Percentiles rank a stretch among this genome's conserved stretches.
These are phyloP conservation scores for Campoplex capitator DNA, from an alignment of 2,888 invertebrate species.

Conservation along the genomic window DNA sequence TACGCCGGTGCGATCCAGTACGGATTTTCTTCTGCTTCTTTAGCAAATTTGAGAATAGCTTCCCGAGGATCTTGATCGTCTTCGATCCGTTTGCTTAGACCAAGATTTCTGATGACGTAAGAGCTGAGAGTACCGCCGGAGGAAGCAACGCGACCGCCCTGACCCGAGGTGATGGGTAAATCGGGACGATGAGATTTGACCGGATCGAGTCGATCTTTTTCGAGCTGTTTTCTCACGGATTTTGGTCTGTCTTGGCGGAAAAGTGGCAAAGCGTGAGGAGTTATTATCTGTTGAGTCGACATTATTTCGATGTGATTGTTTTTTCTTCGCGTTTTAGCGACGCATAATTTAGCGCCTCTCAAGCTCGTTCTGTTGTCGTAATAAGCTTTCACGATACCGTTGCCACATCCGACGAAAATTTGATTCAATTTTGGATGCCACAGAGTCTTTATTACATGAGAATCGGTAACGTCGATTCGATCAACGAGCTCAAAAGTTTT, in stretches of 20 bases:
- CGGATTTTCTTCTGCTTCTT: conserved; percentile 97
- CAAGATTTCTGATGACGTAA: conserved; percentile 97
- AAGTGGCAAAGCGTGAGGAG: conserved; percentile 97
- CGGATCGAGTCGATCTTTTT: conserved; percentile 95
- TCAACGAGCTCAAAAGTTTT: conserved; percentile 91
- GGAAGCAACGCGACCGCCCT: conserved; percentile 96
- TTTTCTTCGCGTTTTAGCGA: conserved; percentile 92
- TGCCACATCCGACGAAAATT: conserved; percentile 96
- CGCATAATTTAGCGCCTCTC: conserved; percentile 96
- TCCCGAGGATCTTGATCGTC: conserved; percentile 97
- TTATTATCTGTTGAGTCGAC: conserved; percentile 96
- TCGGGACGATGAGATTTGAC: conserved; percentile 93
- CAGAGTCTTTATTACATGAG: conserved; percentile 93
- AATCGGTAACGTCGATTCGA: conserved; percentile 91
- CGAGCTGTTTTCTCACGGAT: conserved; percentile 95
- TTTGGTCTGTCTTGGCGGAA: conserved; percentile 96
- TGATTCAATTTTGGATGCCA: conserved; percentile 99
- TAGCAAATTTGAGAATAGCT: conserved; percentile 97
- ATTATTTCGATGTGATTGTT: conserved; percentile 94
- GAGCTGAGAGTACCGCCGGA: conserved; percentile 98
- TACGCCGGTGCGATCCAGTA: conserved; percentile 98
- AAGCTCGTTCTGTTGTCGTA: conserved; percentile 95
- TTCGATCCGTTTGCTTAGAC: conserved; percentile 95
- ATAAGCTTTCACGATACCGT: conserved; percentile 95
- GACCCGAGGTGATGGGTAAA: conserved; percentile 94